Evolutionary conservation across 2,888 invertebrate genomes (phyloP), one percentile per base, ranked within the genome.

Genomic region (Phortica magna): DNA sequence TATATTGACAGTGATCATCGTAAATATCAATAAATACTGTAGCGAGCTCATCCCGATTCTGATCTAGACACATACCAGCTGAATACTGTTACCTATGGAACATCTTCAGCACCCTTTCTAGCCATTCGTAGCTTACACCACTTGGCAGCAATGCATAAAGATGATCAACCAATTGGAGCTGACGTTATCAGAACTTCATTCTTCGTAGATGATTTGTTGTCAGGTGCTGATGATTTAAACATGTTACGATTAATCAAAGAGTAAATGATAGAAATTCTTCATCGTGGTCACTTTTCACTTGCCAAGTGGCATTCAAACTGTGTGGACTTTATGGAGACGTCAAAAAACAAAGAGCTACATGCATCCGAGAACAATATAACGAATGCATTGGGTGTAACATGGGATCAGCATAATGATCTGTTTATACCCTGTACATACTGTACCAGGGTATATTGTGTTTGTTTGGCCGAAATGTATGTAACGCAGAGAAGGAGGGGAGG

Each of bases 1-100:
- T 55, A 67, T 31, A 31, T 31, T 3, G 31, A 31, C 31, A 31
- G 31, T 31, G 31, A 31, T 31, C 31, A n/a, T 64, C 64, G 19
- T 9, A 17, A 9, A 64, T 73, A 72, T 76, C 76, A 78, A 55
- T 12, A 31, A n/a, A 76, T 76, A n/a, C 67, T 76, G 48, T 76
- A 17, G 59, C 1, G 59, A 17, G 19, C 12, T 17, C 17, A 14
- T 9, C n/a, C 14, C 2, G 59, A 64, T 6, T 12, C 19, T 10
- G 22, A 19, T 22, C 14, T 64, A 22, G 71, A 17, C 22, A 17
- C 57, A 12, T 78, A 64, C 14, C 41, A 76, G 64, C 48, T 75
- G 7, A n/a, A 64, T 42, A 75, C 75, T 2, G 43, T 75, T 3
- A 78, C 74, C 3, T 74, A 76, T 70, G 59, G 19, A n/a, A 12